These are phyloP conservation scores for Lysandra coridon DNA, from an alignment of 2,888 invertebrate genomes.

Conservation along the genomic window DNA sequence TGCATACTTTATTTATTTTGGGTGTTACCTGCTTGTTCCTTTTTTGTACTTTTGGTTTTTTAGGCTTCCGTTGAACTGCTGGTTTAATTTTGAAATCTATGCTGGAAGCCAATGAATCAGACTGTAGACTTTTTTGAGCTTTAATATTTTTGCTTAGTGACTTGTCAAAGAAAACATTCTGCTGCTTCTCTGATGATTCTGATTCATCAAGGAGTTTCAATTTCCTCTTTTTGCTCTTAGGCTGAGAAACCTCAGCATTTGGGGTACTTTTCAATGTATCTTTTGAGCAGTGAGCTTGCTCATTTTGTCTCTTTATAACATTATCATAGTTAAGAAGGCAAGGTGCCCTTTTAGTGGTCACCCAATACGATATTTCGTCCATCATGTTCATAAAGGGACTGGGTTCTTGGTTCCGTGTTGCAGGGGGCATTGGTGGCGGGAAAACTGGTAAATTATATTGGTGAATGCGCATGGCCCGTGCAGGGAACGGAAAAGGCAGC, in stretches of 20 bases:
- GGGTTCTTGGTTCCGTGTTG: constrained; percentile 37
- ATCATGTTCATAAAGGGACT: constrained; percentile 71
- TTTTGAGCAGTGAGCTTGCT: constrained; percentile 56
- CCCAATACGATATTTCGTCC: constrained; percentile 75
- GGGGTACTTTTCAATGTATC: constrained; percentile 51
- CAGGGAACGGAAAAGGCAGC: constrained; percentile 49
- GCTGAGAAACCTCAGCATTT: constrained; percentile 49
- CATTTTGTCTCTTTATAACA: constrained; percentile 54
- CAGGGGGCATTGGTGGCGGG: constrained; percentile 37
- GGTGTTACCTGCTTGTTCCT: constrained; percentile 49
- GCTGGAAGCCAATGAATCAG: constrained; percentile 58
- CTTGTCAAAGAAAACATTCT: constrained; percentile 63
- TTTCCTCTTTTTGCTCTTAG: constrained; percentile 66
- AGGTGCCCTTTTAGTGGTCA: constrained; percentile 70
- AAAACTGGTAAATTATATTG: constrained; percentile 35
- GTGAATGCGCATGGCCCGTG: constrained; percentile 41
- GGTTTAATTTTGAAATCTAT: constrained; percentile 67
- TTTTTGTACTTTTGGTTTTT: constrained; percentile 53
- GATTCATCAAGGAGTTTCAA: constrained; percentile 61
- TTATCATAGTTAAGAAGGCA: constrained; percentile 70
- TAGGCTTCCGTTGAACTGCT: constrained; percentile 55
- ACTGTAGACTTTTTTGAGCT: constrained; percentile 51
- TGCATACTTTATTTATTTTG: constrained; percentile 62
- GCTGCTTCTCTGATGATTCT: constrained; percentile 53
- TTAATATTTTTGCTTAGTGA: constrained; percentile 51